Evolutionary conservation across 37 sponge, comb jelly and placozoan genomes (phyloP).

Genomic region (Axinella damicornis): DNA sequence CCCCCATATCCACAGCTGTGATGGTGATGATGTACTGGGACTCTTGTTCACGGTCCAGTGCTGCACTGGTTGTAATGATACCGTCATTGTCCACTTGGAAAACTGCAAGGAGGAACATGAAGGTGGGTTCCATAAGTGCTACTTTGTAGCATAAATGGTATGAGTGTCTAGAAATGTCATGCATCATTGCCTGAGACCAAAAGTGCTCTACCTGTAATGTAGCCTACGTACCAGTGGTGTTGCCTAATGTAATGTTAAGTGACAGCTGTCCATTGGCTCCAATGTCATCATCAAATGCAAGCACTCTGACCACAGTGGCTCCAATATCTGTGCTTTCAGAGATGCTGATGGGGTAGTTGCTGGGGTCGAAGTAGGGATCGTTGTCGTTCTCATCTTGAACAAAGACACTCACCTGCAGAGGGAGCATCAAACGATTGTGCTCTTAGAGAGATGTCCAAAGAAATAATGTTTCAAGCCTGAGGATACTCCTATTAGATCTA

Average conservation of each 20-base stretch:
- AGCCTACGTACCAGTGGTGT: background rate
- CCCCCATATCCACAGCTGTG: slow-evolving; percentile 23
- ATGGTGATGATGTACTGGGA: slow-evolving; percentile 27
- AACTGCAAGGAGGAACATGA: too few relatives aligned
- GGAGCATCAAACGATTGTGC: too few relatives aligned
- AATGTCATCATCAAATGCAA: slow-evolving; percentile 21
- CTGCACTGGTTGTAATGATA: slow-evolving; percentile 5
- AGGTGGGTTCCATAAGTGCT: too few relatives aligned
- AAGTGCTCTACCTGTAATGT: too few relatives aligned
- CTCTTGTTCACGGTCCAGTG: slow-evolving; percentile 33
- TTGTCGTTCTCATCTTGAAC: slow-evolving; percentile 53
- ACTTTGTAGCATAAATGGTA: too few relatives aligned
- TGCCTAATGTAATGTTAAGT: slow-evolving; percentile 3
- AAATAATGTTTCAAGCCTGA: too few relatives aligned
- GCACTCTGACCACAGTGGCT: background rate
- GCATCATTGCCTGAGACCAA: too few relatives aligned
- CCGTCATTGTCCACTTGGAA: slow-evolving; percentile 18
- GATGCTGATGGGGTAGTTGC: slow-evolving; percentile 11
- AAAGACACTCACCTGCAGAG: slow-evolving; percentile 15
- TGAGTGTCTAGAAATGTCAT: too few relatives aligned
- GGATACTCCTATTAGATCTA: too few relatives aligned
- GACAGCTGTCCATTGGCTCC: slow-evolving; percentile 18
- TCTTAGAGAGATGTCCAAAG: too few relatives aligned
- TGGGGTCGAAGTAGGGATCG: slow-evolving; percentile 25
- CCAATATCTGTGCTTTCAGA: slow-evolving; percentile 22